Evolutionary conservation across 2,113 vertebrate species (phyloP), one percentile per base, ranked within the genome.

Genomic region (Toxotes chatareus): DNA sequence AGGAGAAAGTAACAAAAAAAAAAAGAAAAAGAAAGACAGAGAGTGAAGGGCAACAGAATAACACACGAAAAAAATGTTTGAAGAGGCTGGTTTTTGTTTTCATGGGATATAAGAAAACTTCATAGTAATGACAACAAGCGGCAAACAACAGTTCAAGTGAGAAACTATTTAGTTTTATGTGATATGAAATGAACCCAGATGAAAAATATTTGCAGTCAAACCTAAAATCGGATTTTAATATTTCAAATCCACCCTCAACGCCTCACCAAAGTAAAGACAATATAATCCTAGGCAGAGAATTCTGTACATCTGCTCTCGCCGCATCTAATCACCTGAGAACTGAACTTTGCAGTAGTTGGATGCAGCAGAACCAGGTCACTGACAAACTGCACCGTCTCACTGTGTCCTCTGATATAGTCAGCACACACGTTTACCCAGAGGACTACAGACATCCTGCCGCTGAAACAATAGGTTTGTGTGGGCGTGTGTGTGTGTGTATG

Each of bases 381-480:
- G 78, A 86, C 83, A 84, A 91, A 87, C 80, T 84, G 86, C 76
- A 86, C 27, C 47, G 44, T 83, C 89, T 84, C 79, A 69, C 68
- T 0, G 81, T 80, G 86, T 88, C 84, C 90, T 88, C 76, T 64
- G 77, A 85, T 73, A 82, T 68, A 87, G 85, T 79, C 91, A 88
- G 87, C 83, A 84, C 51, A 84, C 85, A 85, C 73, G 34, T 86
- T 87, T 72, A 83, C 92, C 86, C 85, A 65, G 67, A 88, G 86
- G 91, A 90, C 69, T 68, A 63, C 62, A 74, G 49, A 66, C 73
- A 72, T 68, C 70, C 69, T 42, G 62, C 85, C 57, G 71, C 89
- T 78, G 83, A 77, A 88, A 91, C 85, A 90, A 90, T 89, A 83
- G 86, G 87, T 65, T 40, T 85, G 73, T 79, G 80, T 83, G 66